These are phyloP conservation scores for Stratiolaelaps scimitus DNA, from an alignment of 1,140 invertebrate genomes.

Conservation along the genomic window DNA sequence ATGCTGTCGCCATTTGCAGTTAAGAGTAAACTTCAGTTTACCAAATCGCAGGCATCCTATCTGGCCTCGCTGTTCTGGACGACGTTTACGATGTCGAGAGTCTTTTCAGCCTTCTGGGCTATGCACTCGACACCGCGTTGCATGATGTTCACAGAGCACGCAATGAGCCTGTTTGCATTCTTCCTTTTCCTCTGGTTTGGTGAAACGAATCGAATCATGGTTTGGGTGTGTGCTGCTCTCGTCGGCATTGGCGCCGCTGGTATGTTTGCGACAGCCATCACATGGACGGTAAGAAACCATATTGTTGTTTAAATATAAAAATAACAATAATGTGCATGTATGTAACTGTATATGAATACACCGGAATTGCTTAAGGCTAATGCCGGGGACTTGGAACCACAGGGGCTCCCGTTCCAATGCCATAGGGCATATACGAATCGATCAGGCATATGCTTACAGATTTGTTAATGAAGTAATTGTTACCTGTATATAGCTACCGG, in stretches of 20 bases:
- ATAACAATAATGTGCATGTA: no score
- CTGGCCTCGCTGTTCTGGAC: constrained; percentile 46
- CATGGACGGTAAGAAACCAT: constrained; percentile 23
- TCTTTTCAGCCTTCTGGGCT: constrained; percentile 43
- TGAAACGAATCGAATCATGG: constrained; percentile 31
- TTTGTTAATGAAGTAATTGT: no score
- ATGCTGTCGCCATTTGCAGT: constrained; percentile 43
- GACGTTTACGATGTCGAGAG: constrained; percentile 43
- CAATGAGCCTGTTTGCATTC: constrained; percentile 38
- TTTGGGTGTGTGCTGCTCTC: constrained; percentile 39
- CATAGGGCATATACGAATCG: no score
- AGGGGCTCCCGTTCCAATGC: no score
- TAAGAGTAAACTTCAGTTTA: constrained; percentile 38
- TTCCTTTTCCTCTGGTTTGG: constrained; percentile 32
- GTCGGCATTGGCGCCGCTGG: constrained; percentile 37
- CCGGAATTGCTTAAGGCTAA: no score
- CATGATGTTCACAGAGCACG: constrained; percentile 42
- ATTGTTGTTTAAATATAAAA: no score
- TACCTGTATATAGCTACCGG: no score
- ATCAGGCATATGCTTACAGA: no score
- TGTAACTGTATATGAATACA: no score
- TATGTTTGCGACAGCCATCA: constrained; percentile 35
- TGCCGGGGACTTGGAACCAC: no score
- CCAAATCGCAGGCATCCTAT: constrained; percentile 40
- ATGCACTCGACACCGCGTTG: constrained; percentile 39